Conservation (phyloP, 1,140 invertebrate genomes). For the Adelges cooleyi region DNA sequence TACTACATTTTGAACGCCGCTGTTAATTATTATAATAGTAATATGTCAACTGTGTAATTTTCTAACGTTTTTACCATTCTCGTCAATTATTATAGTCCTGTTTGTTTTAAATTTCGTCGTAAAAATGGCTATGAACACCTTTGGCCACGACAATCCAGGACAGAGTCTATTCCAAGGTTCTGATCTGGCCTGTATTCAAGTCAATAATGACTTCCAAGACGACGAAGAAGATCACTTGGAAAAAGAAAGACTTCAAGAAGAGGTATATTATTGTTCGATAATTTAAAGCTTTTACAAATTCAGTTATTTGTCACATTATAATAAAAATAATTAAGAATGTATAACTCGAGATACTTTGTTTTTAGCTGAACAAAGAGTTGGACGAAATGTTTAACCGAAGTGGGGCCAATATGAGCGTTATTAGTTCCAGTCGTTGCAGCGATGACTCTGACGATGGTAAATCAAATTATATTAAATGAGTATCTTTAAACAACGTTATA, state of each 20-base stretch:
- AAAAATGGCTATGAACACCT: not conserved
- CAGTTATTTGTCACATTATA: no score
- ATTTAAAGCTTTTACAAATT: no score
- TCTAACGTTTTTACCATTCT: no score
- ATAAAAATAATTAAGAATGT: no score
- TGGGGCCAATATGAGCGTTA: constrained; percentile 22
- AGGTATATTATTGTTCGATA: constrained; percentile 1
- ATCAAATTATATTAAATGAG: no score
- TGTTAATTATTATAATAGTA: no score
- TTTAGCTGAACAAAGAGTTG: constrained; percentile 17
- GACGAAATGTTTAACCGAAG: constrained; percentile 17
- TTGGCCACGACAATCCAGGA: not conserved
- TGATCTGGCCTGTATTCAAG: constrained; percentile 9
- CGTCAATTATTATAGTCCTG: no score
- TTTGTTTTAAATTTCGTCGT: no score
- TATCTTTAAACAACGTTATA: no score
- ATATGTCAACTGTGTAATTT: no score
- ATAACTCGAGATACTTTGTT: no score
- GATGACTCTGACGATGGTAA: constrained; percentile 22
- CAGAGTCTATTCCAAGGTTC: constrained; percentile 16
- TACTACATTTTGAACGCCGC: no score
- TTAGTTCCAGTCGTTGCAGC: constrained; percentile 24
- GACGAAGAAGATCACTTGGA: constrained; percentile 20
- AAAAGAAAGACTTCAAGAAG: not conserved
- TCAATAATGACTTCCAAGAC: constrained; percentile 18